Base-by-base conservation (phyloP, 2,113 vertebrate genomes). In the Cheirogaleus medius region DNA sequence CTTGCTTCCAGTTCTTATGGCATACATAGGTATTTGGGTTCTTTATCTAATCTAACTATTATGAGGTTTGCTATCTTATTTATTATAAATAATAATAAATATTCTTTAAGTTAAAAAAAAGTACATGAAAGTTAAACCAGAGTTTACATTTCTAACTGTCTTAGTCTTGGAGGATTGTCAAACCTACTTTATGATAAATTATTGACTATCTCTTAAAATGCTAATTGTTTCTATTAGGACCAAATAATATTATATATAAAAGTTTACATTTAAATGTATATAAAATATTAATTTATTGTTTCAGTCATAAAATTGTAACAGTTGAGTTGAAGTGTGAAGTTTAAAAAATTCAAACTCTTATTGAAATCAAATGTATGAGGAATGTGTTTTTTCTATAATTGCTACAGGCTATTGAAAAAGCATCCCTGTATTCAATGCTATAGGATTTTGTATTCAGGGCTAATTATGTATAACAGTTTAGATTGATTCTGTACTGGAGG, bases 191-290 rank as follows among this genome's bases (percentile, higher is more conserved):
- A 37, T 84, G 69, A 94, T 98, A 92, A 98, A 99, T 99, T 96
- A 99, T 99, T 83, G 97, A 98, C 98, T 96, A 73, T 56, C 96
- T 98, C 97, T 98, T 99, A 98, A 99, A 99, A 99, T 97, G 99
- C 99, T 98, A 97, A 99, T 99, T 71, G 42, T 98, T 99, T 99
- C 98, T 98, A 98, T 98, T 98, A 95, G 98, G 98, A 88, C 71
- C 91, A 82, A 92, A 87, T 90, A 92, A 96, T 97, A 95, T 92
- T 71, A 68, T 21, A 78, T 95, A 97, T 98, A 98, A 98, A 98
- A 97, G 95, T 96, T 97, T 98, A 98, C 91, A 98, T 78, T 87
- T 93, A 97, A 98, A 98, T 98, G 96, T 64, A 2, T 92, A 64
- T 81, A 37, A 83, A 76, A 77, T 76, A 76, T 83, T 58, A 92